Evolutionary conservation across 2,797 vertebrate species (phyloP).

Genomic region (Zenarchopterus dispar): DNA sequence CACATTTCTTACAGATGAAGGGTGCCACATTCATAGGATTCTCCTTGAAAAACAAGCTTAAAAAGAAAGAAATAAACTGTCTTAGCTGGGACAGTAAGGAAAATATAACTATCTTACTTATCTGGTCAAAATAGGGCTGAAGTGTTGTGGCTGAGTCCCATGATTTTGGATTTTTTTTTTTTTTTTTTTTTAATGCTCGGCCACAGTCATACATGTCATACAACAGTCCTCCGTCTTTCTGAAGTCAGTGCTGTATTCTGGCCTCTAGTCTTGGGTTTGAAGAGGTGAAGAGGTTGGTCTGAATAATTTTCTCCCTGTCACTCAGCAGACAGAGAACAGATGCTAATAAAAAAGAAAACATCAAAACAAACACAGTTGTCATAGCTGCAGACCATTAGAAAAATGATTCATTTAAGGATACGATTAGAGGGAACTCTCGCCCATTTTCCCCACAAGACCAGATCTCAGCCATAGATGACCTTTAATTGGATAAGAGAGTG

Average conservation of each 20-base stretch:
- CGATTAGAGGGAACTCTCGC: neutral
- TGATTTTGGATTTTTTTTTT: neutral
- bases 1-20: slow-evolving; percentile 49
- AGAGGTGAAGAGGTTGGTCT: slow-evolving; percentile 15
- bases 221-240: neutral
- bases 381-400: slow-evolving; percentile 44
- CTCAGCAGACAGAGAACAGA: slow-evolving; percentile 58
- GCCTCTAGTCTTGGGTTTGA: too few relatives aligned
- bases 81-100: too few relatives aligned
- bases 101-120: too few relatives aligned
- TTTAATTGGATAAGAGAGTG: slow-evolving; percentile 39
- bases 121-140: too few relatives aligned
- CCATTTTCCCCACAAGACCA: slow-evolving; percentile 21
- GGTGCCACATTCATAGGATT: slow-evolving; percentile 69
- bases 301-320: slow-evolving; percentile 44
- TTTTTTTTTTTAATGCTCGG: neutral
- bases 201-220: neutral
- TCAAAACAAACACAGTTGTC: slow-evolving; percentile 61
- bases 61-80: too few relatives aligned
- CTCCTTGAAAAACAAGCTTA: slow-evolving; percentile 8
- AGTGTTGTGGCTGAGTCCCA: too few relatives aligned
- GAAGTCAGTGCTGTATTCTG: neutral
- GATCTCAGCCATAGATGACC: slow-evolving; percentile 48
- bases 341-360: slow-evolving; percentile 3
- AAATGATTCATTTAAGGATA: slow-evolving; percentile 60